Evolutionary conservation across 2,113 vertebrate genomes (phyloP).

Genomic region (Rana temporaria): DNA sequence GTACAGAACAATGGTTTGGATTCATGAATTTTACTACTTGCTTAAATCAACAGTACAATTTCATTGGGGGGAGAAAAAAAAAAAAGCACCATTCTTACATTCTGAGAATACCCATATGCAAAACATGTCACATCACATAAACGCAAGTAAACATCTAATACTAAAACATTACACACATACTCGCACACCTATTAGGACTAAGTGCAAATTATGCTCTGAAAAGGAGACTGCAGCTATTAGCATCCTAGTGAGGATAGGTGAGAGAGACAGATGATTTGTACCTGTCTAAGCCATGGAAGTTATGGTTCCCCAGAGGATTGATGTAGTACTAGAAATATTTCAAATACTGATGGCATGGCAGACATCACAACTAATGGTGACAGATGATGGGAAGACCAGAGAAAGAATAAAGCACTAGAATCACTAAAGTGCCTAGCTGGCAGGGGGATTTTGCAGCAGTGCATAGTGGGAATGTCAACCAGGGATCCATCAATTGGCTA

Average conservation of each 20-base stretch:
- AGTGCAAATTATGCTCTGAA: conserved; percentile 50
- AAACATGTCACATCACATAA: conserved; percentile 45
- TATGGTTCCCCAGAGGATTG: background rate
- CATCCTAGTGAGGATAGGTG: background rate
- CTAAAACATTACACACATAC: conserved; percentile 27
- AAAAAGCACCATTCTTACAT: conserved; percentile 66
- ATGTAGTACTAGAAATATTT: conserved; percentile 36
- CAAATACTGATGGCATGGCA: conserved; percentile 53
- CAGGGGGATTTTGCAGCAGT: conserved; percentile 64
- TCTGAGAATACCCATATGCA: conserved; percentile 30
- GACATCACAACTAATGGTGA: conserved; percentile 25
- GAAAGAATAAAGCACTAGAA: conserved; percentile 55
- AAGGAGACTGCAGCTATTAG: conserved; percentile 1
- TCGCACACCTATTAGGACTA: conserved; percentile 59
- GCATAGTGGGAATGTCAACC: conserved; percentile 53
- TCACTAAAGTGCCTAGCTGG: conserved; percentile 78
- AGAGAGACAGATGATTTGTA: background rate
- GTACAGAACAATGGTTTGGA: conserved; percentile 23
- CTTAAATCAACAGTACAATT: background rate
- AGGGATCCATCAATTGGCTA: conserved; percentile 55
- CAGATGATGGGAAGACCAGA: conserved; percentile 38
- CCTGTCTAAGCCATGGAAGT: background rate
- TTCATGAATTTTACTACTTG: background rate
- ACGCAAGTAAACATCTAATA: conserved; percentile 56
- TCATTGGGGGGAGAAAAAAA: conserved; percentile 55